phyloP scores from a whole-genome alignment of 2,113 vertebrate genomes.

The Daboia siamensis region DNA sequence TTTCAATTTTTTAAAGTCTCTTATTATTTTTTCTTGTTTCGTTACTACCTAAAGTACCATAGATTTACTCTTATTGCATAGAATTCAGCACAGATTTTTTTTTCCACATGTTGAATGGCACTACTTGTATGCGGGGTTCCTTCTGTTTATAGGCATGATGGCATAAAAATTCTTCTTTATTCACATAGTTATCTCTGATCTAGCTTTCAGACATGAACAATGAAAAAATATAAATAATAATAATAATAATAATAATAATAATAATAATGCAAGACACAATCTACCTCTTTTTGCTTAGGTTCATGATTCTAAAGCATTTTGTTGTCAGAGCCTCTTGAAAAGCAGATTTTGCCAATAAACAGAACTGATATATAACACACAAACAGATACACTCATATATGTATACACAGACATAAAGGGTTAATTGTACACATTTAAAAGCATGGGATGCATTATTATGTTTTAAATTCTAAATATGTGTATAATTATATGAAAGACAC shows the following conservation, averaged over 20 bases:
- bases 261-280: background rate
- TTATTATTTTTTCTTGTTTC: background rate
- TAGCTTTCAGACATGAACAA: background rate
- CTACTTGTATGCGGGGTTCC: background rate
- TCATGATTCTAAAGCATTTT: background rate
- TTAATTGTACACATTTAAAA: background rate
- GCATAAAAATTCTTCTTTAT: background rate
- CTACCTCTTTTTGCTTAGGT: background rate
- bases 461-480: background rate
- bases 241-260: background rate
- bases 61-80: background rate
- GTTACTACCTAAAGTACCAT: background rate
- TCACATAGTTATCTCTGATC: background rate
- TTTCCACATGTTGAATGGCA: background rate
- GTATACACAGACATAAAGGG: background rate
- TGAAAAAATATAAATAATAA: background rate
- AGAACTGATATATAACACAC: background rate
- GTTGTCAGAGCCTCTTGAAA: background rate
- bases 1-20: background rate
- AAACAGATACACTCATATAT: background rate
- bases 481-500: background rate
- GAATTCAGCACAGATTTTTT: background rate
- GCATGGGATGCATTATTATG: background rate
- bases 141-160: background rate
- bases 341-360: background rate